A percentile compares a stretch with the other conserved stretches of the same genome.
phyloP scores from a whole-genome alignment of 1,140 invertebrate species.

The Drosophila nannoptera region DNA sequence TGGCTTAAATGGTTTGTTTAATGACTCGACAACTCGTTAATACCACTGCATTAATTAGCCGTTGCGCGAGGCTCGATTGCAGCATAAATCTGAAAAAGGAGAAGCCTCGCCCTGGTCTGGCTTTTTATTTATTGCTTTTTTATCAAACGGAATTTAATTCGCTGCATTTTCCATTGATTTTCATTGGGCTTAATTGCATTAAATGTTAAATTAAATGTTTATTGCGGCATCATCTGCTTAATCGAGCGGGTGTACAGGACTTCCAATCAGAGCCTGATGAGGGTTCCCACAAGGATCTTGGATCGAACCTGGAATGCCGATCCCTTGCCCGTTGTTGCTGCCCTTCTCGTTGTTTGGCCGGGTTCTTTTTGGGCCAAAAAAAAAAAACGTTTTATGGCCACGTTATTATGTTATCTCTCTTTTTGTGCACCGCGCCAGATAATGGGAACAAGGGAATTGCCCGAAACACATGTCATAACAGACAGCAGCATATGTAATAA shows the following conservation, averaged over 20 bases:
- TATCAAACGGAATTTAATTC: neutral
- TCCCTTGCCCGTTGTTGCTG: too few relatives aligned
- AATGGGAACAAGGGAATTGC: neutral
- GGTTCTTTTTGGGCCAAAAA: conserved; percentile 18
- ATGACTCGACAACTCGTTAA: conserved; percentile 42
- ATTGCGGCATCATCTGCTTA: neutral
- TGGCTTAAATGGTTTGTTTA: conserved; percentile 31
- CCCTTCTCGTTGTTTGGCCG: too few relatives aligned
- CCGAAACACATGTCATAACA: conserved; percentile 54
- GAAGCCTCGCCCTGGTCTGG: too few relatives aligned
- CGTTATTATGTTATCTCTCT: conserved; percentile 63
- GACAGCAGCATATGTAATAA: conserved; percentile 57
- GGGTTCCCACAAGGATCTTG: too few relatives aligned
- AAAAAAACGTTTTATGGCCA: conserved; percentile 63
- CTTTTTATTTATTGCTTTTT: too few relatives aligned
- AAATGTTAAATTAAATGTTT: conserved; percentile 15
- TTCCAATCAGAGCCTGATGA: too few relatives aligned
- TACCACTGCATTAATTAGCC: conserved; percentile 53
- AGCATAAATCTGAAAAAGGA: neutral
- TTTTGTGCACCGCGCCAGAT: conserved; percentile 8
- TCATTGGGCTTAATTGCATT: conserved; percentile 22
- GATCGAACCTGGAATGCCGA: too few relatives aligned
- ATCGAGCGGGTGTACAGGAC: neutral
- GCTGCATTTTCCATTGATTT: conserved; percentile 12
- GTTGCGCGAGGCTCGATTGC: neutral